Base-by-base conservation (phyloP, 2,797 vertebrate genomes). In the Scomberomorus guttatus region DNA sequence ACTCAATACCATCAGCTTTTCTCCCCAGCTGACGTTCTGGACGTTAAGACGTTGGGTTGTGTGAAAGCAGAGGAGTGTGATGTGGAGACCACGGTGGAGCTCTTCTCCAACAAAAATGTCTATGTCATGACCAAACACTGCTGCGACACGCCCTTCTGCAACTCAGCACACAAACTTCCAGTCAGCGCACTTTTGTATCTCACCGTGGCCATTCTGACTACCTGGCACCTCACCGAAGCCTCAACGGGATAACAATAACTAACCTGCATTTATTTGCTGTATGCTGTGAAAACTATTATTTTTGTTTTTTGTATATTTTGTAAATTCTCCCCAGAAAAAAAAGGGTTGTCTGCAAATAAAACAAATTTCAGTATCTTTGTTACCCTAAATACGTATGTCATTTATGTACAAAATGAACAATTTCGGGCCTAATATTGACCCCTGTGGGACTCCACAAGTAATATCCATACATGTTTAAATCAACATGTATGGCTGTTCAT, bases 71-170 rank as follows among this genome's bases (percentile, higher is more conserved):
- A 92, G 24, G 89, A 92, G 62, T 95, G 95, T 1, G 44, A 75
- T 1, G 25, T 69, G 58, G 87, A 84, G 75, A 84, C 75, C 9
- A 73, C 27, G 0, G 83, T 91, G 67, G 81, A 90, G 56, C 61
- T 93, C 18, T 85, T 90, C 63, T 25, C 42, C 0, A 92, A 93
- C 83, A 85, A 73, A 10, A 93, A 86, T 15, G 5, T 94, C 55
- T 94, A 91, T 20, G 73, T 76, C 48, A 91, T 95, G 93, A 95
- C 89, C 78, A 94, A 90, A 79, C 78, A 89, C 77, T 95, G 95
- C 84, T 95, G 94, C 15, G 37, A 91, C 75, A 92, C 89, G 1
- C 77, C 91, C 17, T 91, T 95, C 82, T 95, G 95, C 84, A 95
- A 95, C 82, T 72, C 86, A 0, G 90, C 89, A 2, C 74, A 54